A percentile compares a stretch with the other conserved stretches of the same genome.
Evolutionary conservation across 2,888 invertebrate species (phyloP).

Genomic region (Melinopterus prodromus): DNA sequence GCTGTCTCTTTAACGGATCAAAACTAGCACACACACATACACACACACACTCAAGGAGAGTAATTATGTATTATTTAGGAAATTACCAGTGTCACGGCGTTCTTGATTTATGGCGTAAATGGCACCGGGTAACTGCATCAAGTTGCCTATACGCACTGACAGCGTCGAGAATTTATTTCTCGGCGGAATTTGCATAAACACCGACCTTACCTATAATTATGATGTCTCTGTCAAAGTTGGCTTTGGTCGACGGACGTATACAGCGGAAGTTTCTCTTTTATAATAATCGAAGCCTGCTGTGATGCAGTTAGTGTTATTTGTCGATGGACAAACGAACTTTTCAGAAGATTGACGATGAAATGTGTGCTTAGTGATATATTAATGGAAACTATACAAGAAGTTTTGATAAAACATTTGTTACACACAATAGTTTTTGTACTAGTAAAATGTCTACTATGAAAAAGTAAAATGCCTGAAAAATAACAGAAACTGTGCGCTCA

Average conservation of each 20-base stretch:
- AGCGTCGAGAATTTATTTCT: conserved; percentile 16
- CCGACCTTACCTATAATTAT: conserved; percentile 6
- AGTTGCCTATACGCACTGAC: conserved; percentile 8
- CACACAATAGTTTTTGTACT: no score
- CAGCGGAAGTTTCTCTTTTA: conserved; percentile 21
- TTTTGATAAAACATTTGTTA: no score
- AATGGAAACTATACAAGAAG: no score
- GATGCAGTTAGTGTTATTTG: no score
- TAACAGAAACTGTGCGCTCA: no score
- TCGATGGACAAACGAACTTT: no score
- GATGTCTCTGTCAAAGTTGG: conserved; percentile 8
- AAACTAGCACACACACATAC: conserved; percentile 18
- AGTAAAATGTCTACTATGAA: no score
- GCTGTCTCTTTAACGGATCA: conserved; percentile 32
- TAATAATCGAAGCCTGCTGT: neutral
- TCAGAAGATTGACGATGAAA: no score
- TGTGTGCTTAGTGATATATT: no score
- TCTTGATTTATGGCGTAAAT: conserved; percentile 19
- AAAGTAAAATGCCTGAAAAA: no score
- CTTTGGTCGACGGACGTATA: no score
- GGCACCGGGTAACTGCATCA: neutral
- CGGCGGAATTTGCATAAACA: conserved; percentile 20
- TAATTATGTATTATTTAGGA: conserved; percentile 24
- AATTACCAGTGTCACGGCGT: conserved; percentile 14
- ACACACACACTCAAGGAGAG: neutral